phyloP scores from a whole-genome alignment of 1,140 invertebrate species.

The Aphaenogaster ashmeadi region DNA sequence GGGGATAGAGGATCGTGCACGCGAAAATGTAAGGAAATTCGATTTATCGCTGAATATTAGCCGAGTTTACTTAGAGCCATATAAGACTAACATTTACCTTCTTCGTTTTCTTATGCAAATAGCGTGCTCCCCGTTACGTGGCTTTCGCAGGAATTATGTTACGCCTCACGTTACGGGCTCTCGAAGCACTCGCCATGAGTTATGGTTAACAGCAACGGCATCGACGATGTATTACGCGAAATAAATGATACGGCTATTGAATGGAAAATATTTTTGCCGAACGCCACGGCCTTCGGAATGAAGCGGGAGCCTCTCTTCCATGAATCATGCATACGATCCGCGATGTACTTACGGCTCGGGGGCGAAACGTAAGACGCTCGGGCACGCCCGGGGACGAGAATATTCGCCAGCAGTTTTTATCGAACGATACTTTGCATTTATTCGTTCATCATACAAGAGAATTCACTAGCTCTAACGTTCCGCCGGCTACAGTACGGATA shows the following conservation, averaged over 20 bases:
- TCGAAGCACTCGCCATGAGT: background rate
- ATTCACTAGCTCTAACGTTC: constrained; percentile 80
- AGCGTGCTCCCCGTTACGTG: background rate
- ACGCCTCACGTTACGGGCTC: background rate
- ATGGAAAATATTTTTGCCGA: constrained; percentile 47
- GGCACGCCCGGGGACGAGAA: background rate
- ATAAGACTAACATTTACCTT: constrained; percentile 28
- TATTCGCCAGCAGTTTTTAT: constrained; percentile 59
- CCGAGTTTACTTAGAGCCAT: constrained; percentile 9
- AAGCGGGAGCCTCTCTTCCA: background rate
- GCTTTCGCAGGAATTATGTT: constrained; percentile 20
- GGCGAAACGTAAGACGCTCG: background rate
- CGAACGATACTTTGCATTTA: constrained; percentile 83
- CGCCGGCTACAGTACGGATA: constrained; percentile 79
- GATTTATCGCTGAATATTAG: constrained; percentile 16
- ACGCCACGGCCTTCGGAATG: background rate
- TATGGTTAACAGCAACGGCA: background rate
- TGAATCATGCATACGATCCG: constrained; percentile 49
- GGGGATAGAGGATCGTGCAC: background rate
- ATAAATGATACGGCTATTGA: constrained; percentile 31
- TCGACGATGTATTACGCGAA: constrained; percentile 17
- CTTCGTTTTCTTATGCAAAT: constrained; percentile 24
- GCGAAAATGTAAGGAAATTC: constrained; percentile 20
- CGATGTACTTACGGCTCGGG: background rate
- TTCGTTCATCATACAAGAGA: constrained; percentile 83